Evolutionary conservation across 1,140 invertebrate species (phyloP).

Genomic region (Bursaphelenchus mucronatus): DNA sequence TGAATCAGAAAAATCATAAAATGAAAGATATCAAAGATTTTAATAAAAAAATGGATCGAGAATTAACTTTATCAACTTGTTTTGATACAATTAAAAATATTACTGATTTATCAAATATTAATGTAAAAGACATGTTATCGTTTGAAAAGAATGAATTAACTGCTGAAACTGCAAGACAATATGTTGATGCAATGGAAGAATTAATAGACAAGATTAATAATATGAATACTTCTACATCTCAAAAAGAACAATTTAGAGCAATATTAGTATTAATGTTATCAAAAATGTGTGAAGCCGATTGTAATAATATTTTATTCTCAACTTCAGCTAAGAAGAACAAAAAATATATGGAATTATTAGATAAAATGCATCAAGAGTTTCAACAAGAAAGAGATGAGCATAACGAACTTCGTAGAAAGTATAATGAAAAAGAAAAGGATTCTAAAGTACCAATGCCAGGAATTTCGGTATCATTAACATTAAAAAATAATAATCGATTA

Average conservation of each 20-base stretch:
- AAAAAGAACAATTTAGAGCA: constrained; percentile 5
- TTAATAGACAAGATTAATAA: constrained; percentile 13
- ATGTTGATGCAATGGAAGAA: constrained; percentile 9
- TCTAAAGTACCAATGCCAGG: constrained; percentile 5
- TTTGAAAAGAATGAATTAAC: constrained; percentile 7
- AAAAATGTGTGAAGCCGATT: constrained; percentile 6
- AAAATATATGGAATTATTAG: constrained; percentile 6
- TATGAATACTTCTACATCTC: constrained; percentile 6
- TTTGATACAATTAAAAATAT: constrained; percentile 8
- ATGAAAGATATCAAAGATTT: constrained; percentile 3
- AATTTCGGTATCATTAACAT: constrained; percentile 5
- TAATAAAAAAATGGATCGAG: neutral
- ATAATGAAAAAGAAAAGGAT: constrained; percentile 7
- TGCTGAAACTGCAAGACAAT: constrained; percentile 6
- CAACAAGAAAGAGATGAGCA: constrained; percentile 6
- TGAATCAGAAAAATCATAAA: constrained; percentile 5
- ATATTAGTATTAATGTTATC: constrained; percentile 7
- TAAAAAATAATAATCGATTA: constrained; percentile 6
- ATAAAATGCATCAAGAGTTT: constrained; percentile 5
- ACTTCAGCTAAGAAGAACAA: constrained; percentile 2
- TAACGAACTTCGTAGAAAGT: constrained; percentile 4
- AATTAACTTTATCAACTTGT: constrained; percentile 7
- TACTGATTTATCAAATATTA: constrained; percentile 5
- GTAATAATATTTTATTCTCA: constrained; percentile 8
- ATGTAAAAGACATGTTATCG: constrained; percentile 7